Conservation (phyloP, 2,113 vertebrate genomes). For the Phalacrocorax aristotelis region DNA sequence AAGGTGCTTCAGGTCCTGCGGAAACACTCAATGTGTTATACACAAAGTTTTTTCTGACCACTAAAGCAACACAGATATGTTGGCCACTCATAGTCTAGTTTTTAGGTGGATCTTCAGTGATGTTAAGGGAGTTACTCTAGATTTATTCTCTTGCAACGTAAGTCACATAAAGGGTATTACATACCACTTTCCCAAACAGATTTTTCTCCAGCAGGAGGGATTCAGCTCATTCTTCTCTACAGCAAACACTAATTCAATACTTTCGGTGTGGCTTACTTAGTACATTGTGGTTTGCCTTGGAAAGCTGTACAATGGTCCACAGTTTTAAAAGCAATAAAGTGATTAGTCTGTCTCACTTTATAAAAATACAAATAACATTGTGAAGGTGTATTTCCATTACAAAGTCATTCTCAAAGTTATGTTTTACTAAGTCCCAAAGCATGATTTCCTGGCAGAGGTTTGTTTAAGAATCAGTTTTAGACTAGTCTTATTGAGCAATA, state of each 20-base stretch:
- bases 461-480: neutral
- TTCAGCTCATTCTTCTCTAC: neutral
- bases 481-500: neutral
- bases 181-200: neutral
- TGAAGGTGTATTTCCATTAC: neutral
- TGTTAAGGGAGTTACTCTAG: neutral
- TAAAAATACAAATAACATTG: neutral
- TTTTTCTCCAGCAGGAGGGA: neutral
- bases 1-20: neutral
- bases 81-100: neutral
- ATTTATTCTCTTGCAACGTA: neutral
- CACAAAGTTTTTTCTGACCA: neutral
- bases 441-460: neutral
- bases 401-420: neutral
- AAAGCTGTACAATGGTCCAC: neutral
- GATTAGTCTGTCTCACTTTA: neutral
- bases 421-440: neutral
- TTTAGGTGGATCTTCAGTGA: neutral
- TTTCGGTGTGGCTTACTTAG: neutral
- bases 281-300: neutral
- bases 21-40: neutral
- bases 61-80: neutral
- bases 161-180: neutral
- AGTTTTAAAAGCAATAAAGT: neutral
- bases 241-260: neutral